A percentile compares a stretch with the other conserved stretches of the same genome.
These are phyloP conservation scores for Urocynchramus pylzowi DNA, from an alignment of 2,113 vertebrate species.

Conservation along the genomic window DNA sequence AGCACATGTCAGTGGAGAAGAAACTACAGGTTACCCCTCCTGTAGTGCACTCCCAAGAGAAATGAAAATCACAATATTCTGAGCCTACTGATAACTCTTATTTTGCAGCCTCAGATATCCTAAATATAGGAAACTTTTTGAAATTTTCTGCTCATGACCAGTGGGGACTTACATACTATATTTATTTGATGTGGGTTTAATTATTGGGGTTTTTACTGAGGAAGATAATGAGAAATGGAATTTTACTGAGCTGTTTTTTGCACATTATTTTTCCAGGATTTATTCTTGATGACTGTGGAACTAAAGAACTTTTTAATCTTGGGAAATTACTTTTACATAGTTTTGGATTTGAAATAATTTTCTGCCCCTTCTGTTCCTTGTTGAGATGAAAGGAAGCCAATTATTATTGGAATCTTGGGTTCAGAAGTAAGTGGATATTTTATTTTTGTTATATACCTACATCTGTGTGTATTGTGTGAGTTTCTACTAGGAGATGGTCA, in stretches of 20 bases:
- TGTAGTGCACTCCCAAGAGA: not conserved
- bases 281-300: not conserved
- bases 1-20: not conserved
- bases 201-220: not conserved
- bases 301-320: not conserved
- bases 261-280: not conserved
- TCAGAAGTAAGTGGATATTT: not conserved
- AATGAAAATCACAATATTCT: not conserved
- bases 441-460: not conserved
- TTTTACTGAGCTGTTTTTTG: not conserved
- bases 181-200: not conserved
- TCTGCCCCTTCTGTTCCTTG: not conserved
- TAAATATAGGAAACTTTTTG: not conserved
- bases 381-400: not conserved
- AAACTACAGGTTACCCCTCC: not conserved
- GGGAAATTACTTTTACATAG: not conserved
- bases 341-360: not conserved
- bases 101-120: not conserved
- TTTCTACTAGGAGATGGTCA: not conserved
- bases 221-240: not conserved
- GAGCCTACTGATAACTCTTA: not conserved
- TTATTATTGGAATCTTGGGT: not conserved
- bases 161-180: not conserved
- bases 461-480: not conserved
- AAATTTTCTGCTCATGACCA: not conserved